Base-by-base conservation (phyloP, 2,888 invertebrate species). In the Epinotia nisella region DNA sequence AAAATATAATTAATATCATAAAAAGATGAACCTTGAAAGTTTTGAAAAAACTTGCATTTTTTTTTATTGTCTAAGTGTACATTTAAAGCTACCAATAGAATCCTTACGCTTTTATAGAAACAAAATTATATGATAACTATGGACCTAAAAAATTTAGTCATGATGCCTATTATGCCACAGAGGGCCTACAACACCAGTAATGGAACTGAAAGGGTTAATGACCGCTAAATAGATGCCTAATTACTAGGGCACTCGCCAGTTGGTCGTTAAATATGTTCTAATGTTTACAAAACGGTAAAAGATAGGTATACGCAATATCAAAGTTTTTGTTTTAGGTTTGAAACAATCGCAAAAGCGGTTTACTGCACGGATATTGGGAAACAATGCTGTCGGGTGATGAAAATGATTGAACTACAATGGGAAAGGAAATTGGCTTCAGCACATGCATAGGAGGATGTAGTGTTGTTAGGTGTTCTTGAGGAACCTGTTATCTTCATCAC, bases 161-260 rank as follows among this genome's bases (percentile, higher is more conserved):
- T n/a, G n/a, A n/a, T n/a, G n/a, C n/a, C n/a, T n/a, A 49, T n/a
- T 35, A n/a, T 7, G n/a, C n/a, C 15, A n/a, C n/a, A 41, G 13
- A 49, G 35, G 35, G 35, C 35, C 35, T 62, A 29, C 21, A 49
- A 5, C 53, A 60, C 17, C 41, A 61, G 15, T 55, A 55, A 53
- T 41, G 45, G 45, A 45, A 53, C 39, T 10, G 66, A 49, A 21
- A 53, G 55, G 67, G 49, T 41, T 56, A 72, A 68, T 21, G 72
- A 5, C 55, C 72, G 61, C 45, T 62, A 68, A 56, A 71, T 67
- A 67, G 60, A 13, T 17, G 35, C 39, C 41, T 55, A 67, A 72
- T 72, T 67, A 62, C 66, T 39, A 51, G 49, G 66, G 35, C 56
- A 61, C 55, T 62, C 15, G 19, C 41, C 55, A 56, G 41, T 35